These are phyloP conservation scores for Toxostoma redivivum DNA, from an alignment of 2,113 vertebrate species.

Conservation along the genomic window DNA sequence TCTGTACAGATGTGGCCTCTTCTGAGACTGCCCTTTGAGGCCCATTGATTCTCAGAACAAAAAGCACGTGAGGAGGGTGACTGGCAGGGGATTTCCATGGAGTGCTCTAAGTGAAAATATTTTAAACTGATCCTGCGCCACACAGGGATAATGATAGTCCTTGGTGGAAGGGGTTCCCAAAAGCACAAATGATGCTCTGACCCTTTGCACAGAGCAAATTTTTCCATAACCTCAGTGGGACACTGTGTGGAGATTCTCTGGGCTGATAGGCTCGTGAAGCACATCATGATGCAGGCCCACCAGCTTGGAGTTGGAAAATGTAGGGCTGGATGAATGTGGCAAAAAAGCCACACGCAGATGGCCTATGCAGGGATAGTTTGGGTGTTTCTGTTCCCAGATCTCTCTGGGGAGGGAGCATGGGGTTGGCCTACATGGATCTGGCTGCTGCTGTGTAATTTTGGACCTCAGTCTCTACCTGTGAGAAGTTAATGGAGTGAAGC, in stretches of 20 bases:
- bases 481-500: conserved; percentile 32
- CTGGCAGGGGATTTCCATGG: conserved; percentile 20
- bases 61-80: conserved; percentile 35
- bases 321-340: not conserved
- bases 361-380: not conserved
- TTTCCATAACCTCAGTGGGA: not conserved
- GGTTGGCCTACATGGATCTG: not conserved
- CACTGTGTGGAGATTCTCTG: not conserved
- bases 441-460: not conserved
- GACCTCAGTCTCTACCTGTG: not conserved
- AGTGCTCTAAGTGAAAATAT: not conserved
- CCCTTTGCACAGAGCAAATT: not conserved
- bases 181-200: not conserved
- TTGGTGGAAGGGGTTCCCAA: not conserved
- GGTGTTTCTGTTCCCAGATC: not conserved
- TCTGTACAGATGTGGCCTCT: conserved; percentile 54
- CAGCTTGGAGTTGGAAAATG: not conserved
- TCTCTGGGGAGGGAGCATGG: not conserved
- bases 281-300: not conserved
- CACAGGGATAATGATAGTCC: not conserved
- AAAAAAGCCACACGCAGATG: not conserved
- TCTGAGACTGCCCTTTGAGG: conserved; percentile 16
- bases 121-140: conserved; percentile 3
- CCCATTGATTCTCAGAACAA: conserved; percentile 46
- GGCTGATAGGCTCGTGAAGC: not conserved